Evolutionary conservation across 1,140 invertebrate species (phyloP), one percentile per base, ranked within the genome.

Genomic region (Agrypnia vestita): DNA sequence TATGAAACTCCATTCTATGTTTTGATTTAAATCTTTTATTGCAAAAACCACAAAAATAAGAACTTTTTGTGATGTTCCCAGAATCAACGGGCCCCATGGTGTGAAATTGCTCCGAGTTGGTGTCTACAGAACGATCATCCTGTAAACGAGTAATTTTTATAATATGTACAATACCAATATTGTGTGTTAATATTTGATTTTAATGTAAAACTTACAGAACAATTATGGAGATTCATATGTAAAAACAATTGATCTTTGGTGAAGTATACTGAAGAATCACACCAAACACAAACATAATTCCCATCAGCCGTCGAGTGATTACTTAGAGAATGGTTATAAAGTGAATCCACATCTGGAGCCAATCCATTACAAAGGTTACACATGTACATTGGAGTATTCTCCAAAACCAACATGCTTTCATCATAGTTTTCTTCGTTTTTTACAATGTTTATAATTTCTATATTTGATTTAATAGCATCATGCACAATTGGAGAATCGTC

Each of bases 161-260:
- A 17, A 1, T 21, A 17, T 25, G 19, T 13, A 69, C 25, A 46
- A 17, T 11, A 46, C 46, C 3, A 4, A 74, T 56, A n/a, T 74
- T 3, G 21, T n/a, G 3, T 61, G 1, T 19, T 4, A 61, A 61
- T 11, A 59, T 7, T 1, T 12, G 8, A 13, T 44, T 47, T 51
- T 51, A 0, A 17, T 11, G 10, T 43, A 13, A 72, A 43, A 71
- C 76, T 61, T 53, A 79, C 77, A 6, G 51, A 51, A 53, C 21
- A 73, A 49, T 62, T 69, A 64, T 79, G 77, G 10, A 79, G 69
- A 15, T 73, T 73, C 77, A 79, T 79, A 19, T 79, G 77, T 19
- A 44, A 7, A 44, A 79, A 53, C 19, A 79, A 43, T 43, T 74
- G 21, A 25, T 79, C 59, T 53, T 79, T 69, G 8, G 25, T 43